phyloP scores from a whole-genome alignment of 2,888 invertebrate species.

The Drosophila nr. perissopoda region DNA sequence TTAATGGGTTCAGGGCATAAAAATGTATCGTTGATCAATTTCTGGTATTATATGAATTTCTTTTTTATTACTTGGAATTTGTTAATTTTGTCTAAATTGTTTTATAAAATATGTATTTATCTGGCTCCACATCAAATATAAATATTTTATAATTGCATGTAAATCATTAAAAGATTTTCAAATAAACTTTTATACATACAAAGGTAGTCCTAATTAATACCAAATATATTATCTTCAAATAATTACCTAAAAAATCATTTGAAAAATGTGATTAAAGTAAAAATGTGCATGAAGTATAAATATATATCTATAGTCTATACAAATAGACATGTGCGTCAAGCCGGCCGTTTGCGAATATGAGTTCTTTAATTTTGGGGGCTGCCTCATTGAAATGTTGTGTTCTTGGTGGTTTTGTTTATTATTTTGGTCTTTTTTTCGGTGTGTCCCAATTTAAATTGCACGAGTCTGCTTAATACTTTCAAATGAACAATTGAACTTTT shows the following conservation, averaged over 20 bases:
- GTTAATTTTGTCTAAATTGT: background rate
- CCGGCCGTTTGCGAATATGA: background rate
- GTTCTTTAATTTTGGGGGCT: background rate
- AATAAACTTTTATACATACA: background rate
- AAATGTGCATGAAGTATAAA: background rate
- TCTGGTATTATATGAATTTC: accelerated
- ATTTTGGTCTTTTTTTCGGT: background rate
- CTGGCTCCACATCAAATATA: background rate
- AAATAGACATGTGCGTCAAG: background rate
- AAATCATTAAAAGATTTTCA: background rate
- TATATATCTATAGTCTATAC: background rate
- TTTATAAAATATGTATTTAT: background rate
- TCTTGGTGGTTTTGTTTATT: conserved; percentile 1
- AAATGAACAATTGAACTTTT: conserved; percentile 54
- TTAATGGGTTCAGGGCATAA: too few relatives aligned
- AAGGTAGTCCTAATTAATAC: background rate
- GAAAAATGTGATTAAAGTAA: background rate
- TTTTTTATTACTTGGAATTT: background rate
- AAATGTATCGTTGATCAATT: background rate
- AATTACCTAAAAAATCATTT: background rate
- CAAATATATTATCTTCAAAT: background rate
- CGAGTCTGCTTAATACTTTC: conserved; percentile 51
- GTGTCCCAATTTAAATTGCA: conserved; percentile 52
- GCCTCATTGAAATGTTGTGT: conserved; percentile 1
- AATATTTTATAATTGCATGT: background rate